Percentiles rank a stretch among this genome's conserved stretches.
Evolutionary conservation across 2,888 invertebrate species (phyloP).

Genomic region (Taenaris catops): DNA sequence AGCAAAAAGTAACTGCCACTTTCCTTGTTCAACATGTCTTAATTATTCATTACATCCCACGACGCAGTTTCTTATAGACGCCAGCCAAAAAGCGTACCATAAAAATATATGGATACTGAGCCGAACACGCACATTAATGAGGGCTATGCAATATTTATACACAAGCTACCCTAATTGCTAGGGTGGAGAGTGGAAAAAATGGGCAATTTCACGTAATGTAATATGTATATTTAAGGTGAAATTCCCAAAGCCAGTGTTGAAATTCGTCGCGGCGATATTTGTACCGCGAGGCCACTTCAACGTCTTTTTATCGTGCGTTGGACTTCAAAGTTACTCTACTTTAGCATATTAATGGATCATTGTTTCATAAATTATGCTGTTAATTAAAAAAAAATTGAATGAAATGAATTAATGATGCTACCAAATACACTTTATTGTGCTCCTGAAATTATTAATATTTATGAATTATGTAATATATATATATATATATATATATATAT

Average conservation of each 20-base stretch:
- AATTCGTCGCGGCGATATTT: slow-evolving; percentile 71
- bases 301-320: slow-evolving; percentile 50
- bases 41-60: slow-evolving; percentile 73
- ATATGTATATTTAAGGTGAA: slow-evolving; percentile 79
- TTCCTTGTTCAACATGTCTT: slow-evolving; percentile 59
- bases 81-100: slow-evolving; percentile 56
- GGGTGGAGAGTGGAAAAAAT: slow-evolving; percentile 81
- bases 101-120: slow-evolving; percentile 69
- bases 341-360: not conserved
- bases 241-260: slow-evolving; percentile 58
- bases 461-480: too few relatives aligned
- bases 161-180: slow-evolving; percentile 78
- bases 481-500: too few relatives aligned
- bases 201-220: slow-evolving; percentile 80
- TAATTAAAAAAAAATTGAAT: too few relatives aligned
- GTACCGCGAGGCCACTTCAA: slow-evolving; percentile 70
- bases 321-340: slow-evolving; percentile 49
- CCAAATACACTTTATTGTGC: too few relatives aligned
- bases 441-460: too few relatives aligned
- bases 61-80: slow-evolving; percentile 51
- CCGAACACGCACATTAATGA: slow-evolving; percentile 77
- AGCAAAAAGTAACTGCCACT: slow-evolving; percentile 37
- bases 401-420: too few relatives aligned
- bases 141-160: slow-evolving; percentile 79
- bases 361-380: too few relatives aligned